Evolutionary conservation across 2,113 vertebrate genomes (phyloP), one percentile per base, ranked within the genome.

Genomic region (Bagarius yarrelli): DNA sequence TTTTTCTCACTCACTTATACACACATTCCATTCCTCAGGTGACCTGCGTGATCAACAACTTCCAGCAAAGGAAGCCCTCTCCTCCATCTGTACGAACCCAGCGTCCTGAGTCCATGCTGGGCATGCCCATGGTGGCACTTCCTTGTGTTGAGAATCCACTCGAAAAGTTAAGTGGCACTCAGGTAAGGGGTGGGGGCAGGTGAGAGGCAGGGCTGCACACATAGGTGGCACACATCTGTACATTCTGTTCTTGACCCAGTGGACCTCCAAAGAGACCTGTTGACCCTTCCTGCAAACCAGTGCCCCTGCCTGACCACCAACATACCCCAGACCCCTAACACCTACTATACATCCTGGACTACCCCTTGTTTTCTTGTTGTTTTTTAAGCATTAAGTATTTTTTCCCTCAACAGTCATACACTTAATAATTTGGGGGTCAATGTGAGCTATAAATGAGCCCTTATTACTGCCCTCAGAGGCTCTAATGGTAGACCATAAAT

Each of bases 161-260:
- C 79, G 95, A 96, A 95, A 96, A 97, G 94, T 95, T 96, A 95
- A 95, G 94, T 95, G 93, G 94, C 83, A 90, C 93, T 90, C 95
- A 96, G 95, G 95, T 96, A 95, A 96, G 95, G 91, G 93, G 89
- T 66, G 87, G 76, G 83, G 77, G 82, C 53, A 73, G 83, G 76
- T 57, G 78, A 30, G 23, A 19, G 72, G 86, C 82, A 87, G 82
- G 79, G 69, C 75, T 79, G 40, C 82, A 81, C 79, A 78, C 70
- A 86, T 78, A 81, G 74, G 81, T 72, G 82, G 79, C 63, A 89
- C 78, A 82, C 25, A 82, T 83, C 86, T 85, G 83, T 85, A 90
- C 84, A 85, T 79, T 88, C 85, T 87, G 85, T 87, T 85, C 86
- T 90, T 91, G 90, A 79, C 75, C 82, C 75, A 78, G 75, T 74